Evolutionary conservation across 37 sponge, comb jelly and placozoan species (phyloP).

Genomic region (Lycopodina hypogea): DNA sequence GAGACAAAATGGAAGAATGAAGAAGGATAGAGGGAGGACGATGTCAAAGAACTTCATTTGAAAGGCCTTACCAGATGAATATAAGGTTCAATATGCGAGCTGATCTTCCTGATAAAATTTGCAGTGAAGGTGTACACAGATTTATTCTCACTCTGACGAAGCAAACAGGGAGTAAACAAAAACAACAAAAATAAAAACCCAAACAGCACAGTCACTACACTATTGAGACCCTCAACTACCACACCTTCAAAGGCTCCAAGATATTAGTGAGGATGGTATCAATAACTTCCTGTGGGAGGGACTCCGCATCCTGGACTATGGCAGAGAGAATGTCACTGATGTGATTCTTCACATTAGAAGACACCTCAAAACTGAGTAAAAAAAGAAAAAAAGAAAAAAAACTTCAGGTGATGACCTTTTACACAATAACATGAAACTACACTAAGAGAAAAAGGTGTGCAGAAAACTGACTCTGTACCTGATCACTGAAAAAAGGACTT

Average conservation of each 20-base stretch:
- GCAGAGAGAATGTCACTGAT: slow-evolving; percentile 66
- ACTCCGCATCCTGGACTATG: slow-evolving; percentile 71
- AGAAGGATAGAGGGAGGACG: neutral
- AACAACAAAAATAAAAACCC: neutral
- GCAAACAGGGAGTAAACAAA: neutral
- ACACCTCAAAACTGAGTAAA: slow-evolving; percentile 57
- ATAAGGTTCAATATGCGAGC: slow-evolving; percentile 76
- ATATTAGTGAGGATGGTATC: slow-evolving; percentile 60
- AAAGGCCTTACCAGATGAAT: slow-evolving; percentile 55
- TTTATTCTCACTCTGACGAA: slow-evolving; percentile 48
- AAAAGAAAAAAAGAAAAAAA: neutral
- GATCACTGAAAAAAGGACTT: slow-evolving; percentile 62
- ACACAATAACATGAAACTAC: neutral
- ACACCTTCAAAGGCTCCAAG: slow-evolving; percentile 50
- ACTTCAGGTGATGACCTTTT: neutral
- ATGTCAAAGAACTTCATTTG: neutral
- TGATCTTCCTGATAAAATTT: slow-evolving; percentile 66
- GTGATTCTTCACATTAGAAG: slow-evolving; percentile 56
- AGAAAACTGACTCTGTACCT: slow-evolving; percentile 24
- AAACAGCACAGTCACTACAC: neutral
- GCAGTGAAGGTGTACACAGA: slow-evolving; percentile 57
- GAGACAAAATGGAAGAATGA: neutral
- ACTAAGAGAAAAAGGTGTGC: neutral
- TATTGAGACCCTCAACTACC: neutral
- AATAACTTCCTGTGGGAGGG: slow-evolving; percentile 67